Evolutionary conservation across 2,888 invertebrate genomes (phyloP).

Genomic region (Palloptera scutellata): DNA sequence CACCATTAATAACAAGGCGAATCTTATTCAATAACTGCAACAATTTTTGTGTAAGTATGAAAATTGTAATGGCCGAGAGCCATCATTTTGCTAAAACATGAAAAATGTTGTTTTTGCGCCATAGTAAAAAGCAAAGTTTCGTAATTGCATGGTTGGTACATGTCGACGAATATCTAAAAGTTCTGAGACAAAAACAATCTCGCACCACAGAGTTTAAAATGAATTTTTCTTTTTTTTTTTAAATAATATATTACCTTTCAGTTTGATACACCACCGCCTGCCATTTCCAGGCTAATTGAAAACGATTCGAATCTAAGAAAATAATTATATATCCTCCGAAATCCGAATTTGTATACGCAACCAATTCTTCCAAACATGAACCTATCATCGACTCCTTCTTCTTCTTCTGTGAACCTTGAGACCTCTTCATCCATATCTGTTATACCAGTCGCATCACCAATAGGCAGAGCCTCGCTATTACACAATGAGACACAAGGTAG

Average conservation of each 20-base stretch:
- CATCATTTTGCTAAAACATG: too few species aligned
- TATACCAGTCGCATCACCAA: conserved; percentile 22
- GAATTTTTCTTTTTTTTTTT: too few species aligned
- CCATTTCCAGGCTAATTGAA: not conserved
- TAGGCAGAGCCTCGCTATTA: not conserved
- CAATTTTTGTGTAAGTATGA: conserved; percentile 42
- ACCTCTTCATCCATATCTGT: conserved; percentile 40
- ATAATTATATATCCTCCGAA: conserved; percentile 34
- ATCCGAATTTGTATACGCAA: conserved; percentile 42
- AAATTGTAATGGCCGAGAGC: not conserved
- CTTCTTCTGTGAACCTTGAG: conserved; percentile 37
- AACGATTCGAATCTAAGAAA: conserved; percentile 18
- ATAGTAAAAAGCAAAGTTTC: not conserved
- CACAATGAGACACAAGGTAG: conserved; percentile 33
- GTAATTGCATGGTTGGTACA: not conserved
- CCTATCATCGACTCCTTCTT: conserved; percentile 40
- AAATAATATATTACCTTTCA: too few species aligned
- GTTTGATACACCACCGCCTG: not conserved
- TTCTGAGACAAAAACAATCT: too few species aligned
- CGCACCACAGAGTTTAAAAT: too few species aligned
- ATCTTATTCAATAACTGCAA: conserved; percentile 17
- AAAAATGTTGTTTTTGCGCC: not conserved
- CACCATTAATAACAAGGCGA: conserved; percentile 8
- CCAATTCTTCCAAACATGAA: conserved; percentile 43
- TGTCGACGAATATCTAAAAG: not conserved